Conservation (phyloP, 1,140 invertebrate species). For the Calycopis cecrops region DNA sequence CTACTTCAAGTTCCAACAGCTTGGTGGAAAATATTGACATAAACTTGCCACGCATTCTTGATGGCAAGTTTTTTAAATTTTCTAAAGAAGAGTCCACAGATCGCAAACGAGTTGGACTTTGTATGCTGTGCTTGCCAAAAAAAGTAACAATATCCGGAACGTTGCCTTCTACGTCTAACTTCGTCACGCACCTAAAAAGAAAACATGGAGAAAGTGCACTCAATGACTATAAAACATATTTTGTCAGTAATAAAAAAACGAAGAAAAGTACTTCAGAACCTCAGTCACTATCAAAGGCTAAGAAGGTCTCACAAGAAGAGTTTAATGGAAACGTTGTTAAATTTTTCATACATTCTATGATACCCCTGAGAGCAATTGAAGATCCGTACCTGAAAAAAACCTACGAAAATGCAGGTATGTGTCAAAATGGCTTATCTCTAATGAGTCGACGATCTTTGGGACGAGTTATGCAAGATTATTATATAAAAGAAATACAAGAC, state of each 20-base stretch:
- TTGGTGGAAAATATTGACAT: background rate
- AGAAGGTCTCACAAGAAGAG: conserved; percentile 1
- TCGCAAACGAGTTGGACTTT: conserved; percentile 2
- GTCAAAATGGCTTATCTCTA: conserved; percentile 19
- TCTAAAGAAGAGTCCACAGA: conserved; percentile 10
- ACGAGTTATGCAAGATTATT: conserved; percentile 17
- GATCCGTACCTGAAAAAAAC: conserved; percentile 24
- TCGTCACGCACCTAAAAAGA: too few species aligned
- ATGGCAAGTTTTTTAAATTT: conserved; percentile 9
- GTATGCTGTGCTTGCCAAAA: too few species aligned
- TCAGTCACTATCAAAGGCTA: conserved; percentile 3
- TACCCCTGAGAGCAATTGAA: conserved; percentile 21
- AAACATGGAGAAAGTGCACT: too few species aligned
- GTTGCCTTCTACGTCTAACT: too few species aligned
- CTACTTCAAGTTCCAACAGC: background rate
- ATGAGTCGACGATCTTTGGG: conserved; percentile 20
- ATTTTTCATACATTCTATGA: conserved; percentile 28
- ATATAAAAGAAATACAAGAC: conserved; percentile 19
- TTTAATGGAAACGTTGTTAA: conserved; percentile 17
- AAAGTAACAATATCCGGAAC: too few species aligned
- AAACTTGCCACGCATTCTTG: conserved; percentile 10
- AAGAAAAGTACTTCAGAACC: background rate
- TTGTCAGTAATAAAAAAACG: background rate
- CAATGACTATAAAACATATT: too few species aligned
- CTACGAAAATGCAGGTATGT: conserved; percentile 20